Evolutionary conservation across 2,888 invertebrate species (phyloP).

Genomic region (Limenitis arthemis): DNA sequence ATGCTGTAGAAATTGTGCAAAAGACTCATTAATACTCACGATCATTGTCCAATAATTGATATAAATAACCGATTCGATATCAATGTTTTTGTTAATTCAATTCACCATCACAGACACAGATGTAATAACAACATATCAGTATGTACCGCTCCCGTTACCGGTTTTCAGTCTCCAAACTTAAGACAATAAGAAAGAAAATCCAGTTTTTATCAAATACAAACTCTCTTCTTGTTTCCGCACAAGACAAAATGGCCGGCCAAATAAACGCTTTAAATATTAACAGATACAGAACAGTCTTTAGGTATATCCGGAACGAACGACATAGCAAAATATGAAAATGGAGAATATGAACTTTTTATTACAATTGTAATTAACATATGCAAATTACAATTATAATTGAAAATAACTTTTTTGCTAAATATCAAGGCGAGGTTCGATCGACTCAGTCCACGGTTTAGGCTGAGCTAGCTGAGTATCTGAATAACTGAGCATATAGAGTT

Average conservation of each 20-base stretch:
- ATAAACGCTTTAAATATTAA: conserved; percentile 26
- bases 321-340: background rate
- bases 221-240: conserved; percentile 32
- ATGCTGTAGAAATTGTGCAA: conserved; percentile 12
- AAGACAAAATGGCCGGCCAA: conserved; percentile 65
- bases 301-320: background rate
- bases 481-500: conserved; percentile 35
- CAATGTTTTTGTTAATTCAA: conserved; percentile 6
- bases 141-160: conserved; percentile 13
- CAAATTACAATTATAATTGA: conserved; percentile 37
- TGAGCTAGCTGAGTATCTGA: conserved; percentile 21
- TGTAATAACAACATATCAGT: conserved; percentile 7
- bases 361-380: conserved; percentile 37
- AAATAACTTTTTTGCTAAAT: conserved; percentile 27
- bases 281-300: conserved; percentile 25
- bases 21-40: conserved; percentile 23
- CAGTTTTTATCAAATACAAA: conserved; percentile 48
- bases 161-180: conserved; percentile 19
- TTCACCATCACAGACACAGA: conserved; percentile 14
- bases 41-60: conserved; percentile 23
- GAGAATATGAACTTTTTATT: conserved; percentile 22
- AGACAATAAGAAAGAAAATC: conserved; percentile 32
- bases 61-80: background rate
- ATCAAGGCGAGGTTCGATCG: conserved; percentile 27
- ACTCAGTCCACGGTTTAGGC: conserved; percentile 25